A percentile compares a stretch with the other conserved stretches of the same genome.
phyloP scores from a whole-genome alignment of 2,797 vertebrate species.

The Etheostoma perlongum region DNA sequence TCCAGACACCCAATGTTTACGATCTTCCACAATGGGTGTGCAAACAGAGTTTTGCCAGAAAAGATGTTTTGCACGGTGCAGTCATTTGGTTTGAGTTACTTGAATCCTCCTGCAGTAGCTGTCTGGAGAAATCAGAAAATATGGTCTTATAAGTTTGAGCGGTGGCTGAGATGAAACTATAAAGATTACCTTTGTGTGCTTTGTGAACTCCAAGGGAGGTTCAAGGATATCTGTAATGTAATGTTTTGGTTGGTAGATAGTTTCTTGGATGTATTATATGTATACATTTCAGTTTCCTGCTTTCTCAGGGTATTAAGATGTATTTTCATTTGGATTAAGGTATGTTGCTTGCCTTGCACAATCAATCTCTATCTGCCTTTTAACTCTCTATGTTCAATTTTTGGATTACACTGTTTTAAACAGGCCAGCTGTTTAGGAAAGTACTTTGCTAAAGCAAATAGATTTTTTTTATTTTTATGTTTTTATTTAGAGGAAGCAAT shows the following conservation, averaged over 20 bases:
- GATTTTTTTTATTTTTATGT: background rate
- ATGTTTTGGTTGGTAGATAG: background rate
- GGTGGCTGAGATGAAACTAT: background rate
- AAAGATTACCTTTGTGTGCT: background rate
- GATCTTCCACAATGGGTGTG: conserved; percentile 5
- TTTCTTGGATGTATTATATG: background rate
- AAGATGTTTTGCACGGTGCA: background rate
- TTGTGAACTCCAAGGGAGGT: background rate
- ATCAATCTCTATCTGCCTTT: background rate
- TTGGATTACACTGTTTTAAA: conserved; percentile 6
- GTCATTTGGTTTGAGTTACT: background rate
- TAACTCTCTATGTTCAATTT: background rate
- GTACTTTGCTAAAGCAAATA: conserved; percentile 11
- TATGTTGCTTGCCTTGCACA: background rate
- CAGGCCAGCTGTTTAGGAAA: background rate
- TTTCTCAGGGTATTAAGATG: background rate
- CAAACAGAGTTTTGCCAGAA: conserved; percentile 3
- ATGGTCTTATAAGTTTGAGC: background rate
- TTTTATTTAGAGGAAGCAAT: background rate
- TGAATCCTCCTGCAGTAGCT: conserved; percentile 5
- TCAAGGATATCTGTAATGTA: background rate
- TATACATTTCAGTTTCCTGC: background rate
- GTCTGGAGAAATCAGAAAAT: background rate
- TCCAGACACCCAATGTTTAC: conserved; percentile 7
- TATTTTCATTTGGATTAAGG: background rate